Evolutionary conservation across 2,113 vertebrate species (phyloP).

Genomic region (Macrotis lagotis): DNA sequence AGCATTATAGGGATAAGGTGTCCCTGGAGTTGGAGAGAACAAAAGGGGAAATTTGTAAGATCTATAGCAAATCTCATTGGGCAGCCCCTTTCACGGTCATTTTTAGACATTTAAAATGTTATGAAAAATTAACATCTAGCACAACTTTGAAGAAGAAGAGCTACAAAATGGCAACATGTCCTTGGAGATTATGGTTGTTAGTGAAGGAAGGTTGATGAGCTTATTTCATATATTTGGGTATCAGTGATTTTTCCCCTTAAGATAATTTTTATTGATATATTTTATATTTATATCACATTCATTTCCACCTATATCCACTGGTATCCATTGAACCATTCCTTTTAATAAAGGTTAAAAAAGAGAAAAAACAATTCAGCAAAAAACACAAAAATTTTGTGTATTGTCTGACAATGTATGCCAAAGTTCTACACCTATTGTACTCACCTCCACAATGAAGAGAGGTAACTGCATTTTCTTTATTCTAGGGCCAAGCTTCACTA

Average conservation of each 20-base stretch:
- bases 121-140: background rate
- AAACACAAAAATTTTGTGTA: background rate
- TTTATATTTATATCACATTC: background rate
- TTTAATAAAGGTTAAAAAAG: background rate
- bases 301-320: background rate
- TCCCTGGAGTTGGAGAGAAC: background rate
- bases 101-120: background rate
- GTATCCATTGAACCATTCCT: background rate
- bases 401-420: background rate
- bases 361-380: background rate
- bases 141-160: background rate
- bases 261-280: background rate
- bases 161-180: background rate
- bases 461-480: background rate
- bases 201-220: background rate
- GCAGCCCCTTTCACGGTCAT: background rate
- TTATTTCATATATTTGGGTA: background rate
- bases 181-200: background rate
- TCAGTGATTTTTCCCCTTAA: background rate
- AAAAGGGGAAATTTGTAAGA: background rate
- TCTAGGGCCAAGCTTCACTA: background rate
- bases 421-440: background rate
- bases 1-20: background rate
- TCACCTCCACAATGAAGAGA: background rate
- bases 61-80: background rate